Percentiles rank a stretch among this genome's conserved stretches.
Evolutionary conservation across 2,888 invertebrate species (phyloP).

Genomic region (Abrostola tripartita): DNA sequence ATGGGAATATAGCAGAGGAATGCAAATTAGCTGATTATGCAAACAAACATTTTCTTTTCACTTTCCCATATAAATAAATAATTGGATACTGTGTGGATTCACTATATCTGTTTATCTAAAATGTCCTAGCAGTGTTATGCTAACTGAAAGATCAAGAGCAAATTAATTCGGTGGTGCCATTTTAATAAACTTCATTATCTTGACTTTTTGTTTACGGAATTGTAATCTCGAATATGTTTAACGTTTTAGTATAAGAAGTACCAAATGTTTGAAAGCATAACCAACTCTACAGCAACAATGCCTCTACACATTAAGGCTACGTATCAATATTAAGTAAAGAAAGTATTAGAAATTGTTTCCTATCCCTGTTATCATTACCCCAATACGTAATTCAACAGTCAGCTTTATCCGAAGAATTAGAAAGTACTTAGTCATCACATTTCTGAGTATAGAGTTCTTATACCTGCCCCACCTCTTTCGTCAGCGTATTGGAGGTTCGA

Average conservation of each 20-base stretch:
- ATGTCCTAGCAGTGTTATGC: not conserved
- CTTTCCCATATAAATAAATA: constrained; percentile 11
- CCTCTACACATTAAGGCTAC: not conserved
- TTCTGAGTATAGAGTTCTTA: constrained; percentile 39
- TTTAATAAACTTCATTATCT: too few relatives aligned
- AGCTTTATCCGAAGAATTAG: constrained; percentile 36
- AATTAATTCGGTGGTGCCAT: too few relatives aligned
- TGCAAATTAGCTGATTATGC: constrained; percentile 11
- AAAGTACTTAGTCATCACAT: constrained; percentile 50
- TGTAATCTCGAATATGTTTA: not conserved
- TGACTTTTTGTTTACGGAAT: constrained; percentile 1
- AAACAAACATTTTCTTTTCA: constrained; percentile 1
- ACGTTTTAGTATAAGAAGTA: too few relatives aligned
- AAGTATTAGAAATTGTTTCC: constrained; percentile 19
- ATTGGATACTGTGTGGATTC: constrained; percentile 1
- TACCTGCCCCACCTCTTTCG: constrained; percentile 56
- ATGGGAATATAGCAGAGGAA: constrained; percentile 7
- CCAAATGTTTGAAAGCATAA: too few relatives aligned
- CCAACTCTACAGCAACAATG: too few relatives aligned
- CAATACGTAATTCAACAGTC: constrained; percentile 16
- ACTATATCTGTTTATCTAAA: not conserved
- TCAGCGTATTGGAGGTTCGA: constrained; percentile 66
- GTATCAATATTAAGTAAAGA: constrained; percentile 25
- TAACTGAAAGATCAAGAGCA: too few relatives aligned
- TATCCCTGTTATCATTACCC: constrained; percentile 20